These are phyloP conservation scores for Lacanobia oleracea DNA, from an alignment of 2,888 invertebrate genomes.

Conservation along the genomic window DNA sequence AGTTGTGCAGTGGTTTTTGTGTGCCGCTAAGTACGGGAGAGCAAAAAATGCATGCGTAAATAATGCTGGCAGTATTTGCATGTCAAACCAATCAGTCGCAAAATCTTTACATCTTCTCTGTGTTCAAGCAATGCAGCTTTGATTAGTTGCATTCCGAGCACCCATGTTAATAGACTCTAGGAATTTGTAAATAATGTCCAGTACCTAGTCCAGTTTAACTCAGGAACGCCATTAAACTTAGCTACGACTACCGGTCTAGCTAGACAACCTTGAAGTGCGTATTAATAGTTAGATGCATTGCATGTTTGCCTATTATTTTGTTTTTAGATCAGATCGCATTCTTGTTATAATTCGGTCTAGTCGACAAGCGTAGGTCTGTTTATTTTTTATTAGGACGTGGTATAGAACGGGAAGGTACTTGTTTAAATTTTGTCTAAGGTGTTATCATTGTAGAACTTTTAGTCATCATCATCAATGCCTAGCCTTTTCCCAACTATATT, in stretches of 20 bases:
- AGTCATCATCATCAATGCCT: no score
- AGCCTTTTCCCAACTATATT: no score
- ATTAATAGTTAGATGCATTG: slow-evolving; percentile 45
- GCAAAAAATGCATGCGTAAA: neutral
- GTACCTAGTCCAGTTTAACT: slow-evolving; percentile 15
- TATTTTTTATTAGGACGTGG: neutral
- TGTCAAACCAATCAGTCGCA: neutral
- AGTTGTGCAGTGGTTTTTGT: neutral
- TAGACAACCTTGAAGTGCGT: slow-evolving; percentile 57
- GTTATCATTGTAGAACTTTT: no score
- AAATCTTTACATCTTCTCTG: slow-evolving; percentile 5
- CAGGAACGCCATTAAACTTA: slow-evolving; percentile 34
- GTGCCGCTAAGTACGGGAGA: neutral
- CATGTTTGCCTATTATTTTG: slow-evolving; percentile 25
- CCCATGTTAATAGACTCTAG: slow-evolving; percentile 12
- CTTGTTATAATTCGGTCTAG: slow-evolving; percentile 11
- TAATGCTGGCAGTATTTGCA: neutral
- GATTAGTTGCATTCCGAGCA: slow-evolving; percentile 8
- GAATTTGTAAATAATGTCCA: slow-evolving; percentile 40
- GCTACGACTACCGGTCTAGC: slow-evolving; percentile 42
- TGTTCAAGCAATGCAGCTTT: slow-evolving; percentile 2
- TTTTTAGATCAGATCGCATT: slow-evolving; percentile 18
- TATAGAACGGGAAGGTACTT: neutral
- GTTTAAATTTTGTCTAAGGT: neutral
- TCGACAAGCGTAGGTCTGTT: neutral